These are phyloP conservation scores for human DNA, from an alignment of 2,113 vertebrate genomes.

Conservation along the genomic window DNA sequence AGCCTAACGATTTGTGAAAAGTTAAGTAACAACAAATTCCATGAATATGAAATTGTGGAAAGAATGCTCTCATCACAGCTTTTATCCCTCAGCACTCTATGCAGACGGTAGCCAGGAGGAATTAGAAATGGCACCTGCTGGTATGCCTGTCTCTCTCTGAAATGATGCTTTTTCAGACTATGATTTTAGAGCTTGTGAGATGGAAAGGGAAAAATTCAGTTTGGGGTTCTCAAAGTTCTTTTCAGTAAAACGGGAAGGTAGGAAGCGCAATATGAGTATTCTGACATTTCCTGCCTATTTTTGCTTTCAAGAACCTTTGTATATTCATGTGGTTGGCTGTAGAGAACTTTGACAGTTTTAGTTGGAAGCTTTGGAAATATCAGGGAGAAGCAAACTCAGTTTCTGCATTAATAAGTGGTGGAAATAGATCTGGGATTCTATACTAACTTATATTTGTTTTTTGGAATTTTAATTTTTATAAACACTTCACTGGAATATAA, in stretches of 20 bases:
- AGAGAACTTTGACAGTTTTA: slow-evolving; percentile 60
- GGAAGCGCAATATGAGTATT: slow-evolving; percentile 41
- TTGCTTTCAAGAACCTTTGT: slow-evolving; percentile 70
- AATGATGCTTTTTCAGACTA: slow-evolving; percentile 69
- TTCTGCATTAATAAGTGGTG: slow-evolving; percentile 47
- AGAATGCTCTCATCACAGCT: slow-evolving; percentile 75
- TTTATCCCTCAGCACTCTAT: slow-evolving; percentile 57
- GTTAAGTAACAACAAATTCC: slow-evolving; percentile 87
- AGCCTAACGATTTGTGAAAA: slow-evolving; percentile 82
- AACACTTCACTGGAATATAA: neutral
- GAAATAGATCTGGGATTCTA: neutral
- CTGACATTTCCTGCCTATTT: slow-evolving; percentile 71
- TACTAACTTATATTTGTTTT: slow-evolving; percentile 12
- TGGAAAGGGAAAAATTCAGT: slow-evolving; percentile 49
- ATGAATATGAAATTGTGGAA: slow-evolving; percentile 83
- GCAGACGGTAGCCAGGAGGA: slow-evolving; percentile 60
- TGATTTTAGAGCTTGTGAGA: slow-evolving; percentile 60
- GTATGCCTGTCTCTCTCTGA: slow-evolving; percentile 52
- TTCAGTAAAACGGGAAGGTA: slow-evolving; percentile 60
- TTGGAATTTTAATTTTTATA: slow-evolving; percentile 35
- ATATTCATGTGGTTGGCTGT: slow-evolving; percentile 62
- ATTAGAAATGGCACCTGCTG: slow-evolving; percentile 76
- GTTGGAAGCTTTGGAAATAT: slow-evolving; percentile 55
- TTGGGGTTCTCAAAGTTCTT: slow-evolving; percentile 59
- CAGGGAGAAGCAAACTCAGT: neutral